Evolutionary conservation across 2,113 vertebrate species (phyloP), one percentile per base, ranked within the genome.

Genomic region (Nesogale talazaci): DNA sequence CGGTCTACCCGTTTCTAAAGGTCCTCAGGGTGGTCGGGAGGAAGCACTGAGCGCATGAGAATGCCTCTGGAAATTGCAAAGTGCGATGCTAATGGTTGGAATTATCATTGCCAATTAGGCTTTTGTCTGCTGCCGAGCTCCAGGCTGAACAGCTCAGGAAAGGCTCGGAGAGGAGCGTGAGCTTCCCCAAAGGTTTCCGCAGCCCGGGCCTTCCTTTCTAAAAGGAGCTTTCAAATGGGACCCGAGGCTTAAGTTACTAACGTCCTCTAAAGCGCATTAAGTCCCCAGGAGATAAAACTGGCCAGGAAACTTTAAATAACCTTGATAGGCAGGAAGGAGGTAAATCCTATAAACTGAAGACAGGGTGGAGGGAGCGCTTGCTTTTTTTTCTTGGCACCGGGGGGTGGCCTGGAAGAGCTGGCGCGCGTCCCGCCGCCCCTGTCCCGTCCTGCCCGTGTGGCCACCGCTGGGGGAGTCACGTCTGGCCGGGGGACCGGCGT

Each of bases 301-400:
- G 52, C 38, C 34, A 59, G 85, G 82, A 95, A 93, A 86, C 86
- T 87, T 89, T 34, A 94, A 94, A 80, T 90, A 91, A 69, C 52
- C 63, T 19, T 67, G 77, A 76, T 23, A 80, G 80, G 17, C 22
- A 90, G 72, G 69, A 91, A 92, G 85, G 78, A 70, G 83, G 61
- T 88, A 87, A 88, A 87, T 72, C 65, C 77, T 83, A 93, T 78
- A 78, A 95, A 78, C 74, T 52, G 89, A 83, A 61, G 23, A 63
- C 36, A 0, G 20, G 5, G 61, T 23, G 17, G 46, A 19, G 7
- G 38, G 56, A 61, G 31, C 10, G 38, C 67, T 63, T 5, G 59
- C 74, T 31, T 81, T 88, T 93, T 93, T 85, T 77, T 77, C 90
- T 95, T 83, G 67, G 65, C 46, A 42, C 31, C 20, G 25, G 12